Evolutionary conservation across 2,113 vertebrate species (phyloP).

Genomic region (Oreotrochilus melanogaster): DNA sequence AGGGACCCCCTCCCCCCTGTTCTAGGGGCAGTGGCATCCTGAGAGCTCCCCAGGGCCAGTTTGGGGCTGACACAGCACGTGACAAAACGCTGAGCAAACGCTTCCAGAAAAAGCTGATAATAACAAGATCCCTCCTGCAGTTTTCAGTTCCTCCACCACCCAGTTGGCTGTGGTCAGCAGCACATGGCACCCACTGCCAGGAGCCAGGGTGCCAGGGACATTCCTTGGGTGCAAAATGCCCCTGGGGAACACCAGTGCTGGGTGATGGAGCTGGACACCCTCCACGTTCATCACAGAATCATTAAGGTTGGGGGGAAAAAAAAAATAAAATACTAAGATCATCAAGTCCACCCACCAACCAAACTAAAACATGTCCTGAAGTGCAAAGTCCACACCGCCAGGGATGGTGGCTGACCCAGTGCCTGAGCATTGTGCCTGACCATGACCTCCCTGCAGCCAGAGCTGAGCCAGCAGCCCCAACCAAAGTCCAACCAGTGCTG

Average conservation of each 20-base stretch:
- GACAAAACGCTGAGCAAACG: conserved; percentile 46
- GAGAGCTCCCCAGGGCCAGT: not conserved
- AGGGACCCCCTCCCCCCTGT: not conserved
- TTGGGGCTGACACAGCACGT: not conserved
- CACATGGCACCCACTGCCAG: rapidly evolving
- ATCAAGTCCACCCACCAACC: too few relatives aligned
- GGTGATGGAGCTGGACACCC: rapidly evolving
- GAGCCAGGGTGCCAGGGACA: rapidly evolving
- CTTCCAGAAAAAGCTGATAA: conserved; percentile 13
- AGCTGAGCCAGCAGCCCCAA: too few relatives aligned
- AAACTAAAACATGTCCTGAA: too few relatives aligned
- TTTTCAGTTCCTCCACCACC: conserved; percentile 32
- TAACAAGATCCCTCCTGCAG: not conserved
- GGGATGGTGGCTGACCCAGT: too few relatives aligned
- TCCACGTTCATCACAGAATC: not conserved
- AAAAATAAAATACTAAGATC: too few relatives aligned
- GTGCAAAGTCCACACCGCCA: too few relatives aligned
- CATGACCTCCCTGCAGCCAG: too few relatives aligned
- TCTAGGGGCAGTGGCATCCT: not conserved
- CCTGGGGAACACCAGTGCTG: rapidly evolving
- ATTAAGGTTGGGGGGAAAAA: too few relatives aligned
- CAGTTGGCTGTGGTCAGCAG: rapidly evolving
- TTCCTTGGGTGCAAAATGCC: not conserved
- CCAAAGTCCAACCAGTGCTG: not conserved
- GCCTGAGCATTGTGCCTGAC: too few relatives aligned